Conservation (phyloP, 37 sponge, comb jelly and placozoan genomes). For the Theonella swinhoei region DNA sequence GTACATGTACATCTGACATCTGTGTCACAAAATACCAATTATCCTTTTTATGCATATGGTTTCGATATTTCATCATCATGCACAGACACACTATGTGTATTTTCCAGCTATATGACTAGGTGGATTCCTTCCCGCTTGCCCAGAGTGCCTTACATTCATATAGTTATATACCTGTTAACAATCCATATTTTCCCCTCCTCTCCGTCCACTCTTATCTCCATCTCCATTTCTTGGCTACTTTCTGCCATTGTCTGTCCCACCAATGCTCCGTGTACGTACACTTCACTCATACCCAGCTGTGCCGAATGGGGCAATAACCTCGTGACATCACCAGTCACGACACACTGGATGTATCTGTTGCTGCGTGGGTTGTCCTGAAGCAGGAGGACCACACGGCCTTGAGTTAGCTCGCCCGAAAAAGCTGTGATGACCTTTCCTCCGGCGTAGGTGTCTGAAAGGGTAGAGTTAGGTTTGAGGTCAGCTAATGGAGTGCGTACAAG, state of each 20-base stretch:
- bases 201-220: not conserved
- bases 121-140: too few relatives aligned
- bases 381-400: not conserved
- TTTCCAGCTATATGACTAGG: too few relatives aligned
- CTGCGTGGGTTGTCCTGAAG: not conserved
- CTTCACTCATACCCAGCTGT: not conserved
- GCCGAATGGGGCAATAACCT: not conserved
- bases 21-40: too few relatives aligned
- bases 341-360: not conserved
- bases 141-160: too few relatives aligned
- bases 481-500: not conserved
- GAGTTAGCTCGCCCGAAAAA: not conserved
- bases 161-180: constrained; percentile 26
- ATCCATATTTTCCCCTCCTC: constrained; percentile 27
- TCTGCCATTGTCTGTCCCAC: not conserved
- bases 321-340: not conserved
- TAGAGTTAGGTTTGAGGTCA: constrained; percentile 1
- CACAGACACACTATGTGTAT: too few relatives aligned
- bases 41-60: too few relatives aligned
- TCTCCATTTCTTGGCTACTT: constrained; percentile 23
- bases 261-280: constrained; percentile 11
- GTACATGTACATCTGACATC: too few relatives aligned
- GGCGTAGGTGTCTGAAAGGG: constrained; percentile 5
- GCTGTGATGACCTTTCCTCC: constrained; percentile 13
- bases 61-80: too few relatives aligned